Evolutionary conservation across 2,888 invertebrate genomes (phyloP), one percentile per base, ranked within the genome.

Genomic region (Parnassius orleans): DNA sequence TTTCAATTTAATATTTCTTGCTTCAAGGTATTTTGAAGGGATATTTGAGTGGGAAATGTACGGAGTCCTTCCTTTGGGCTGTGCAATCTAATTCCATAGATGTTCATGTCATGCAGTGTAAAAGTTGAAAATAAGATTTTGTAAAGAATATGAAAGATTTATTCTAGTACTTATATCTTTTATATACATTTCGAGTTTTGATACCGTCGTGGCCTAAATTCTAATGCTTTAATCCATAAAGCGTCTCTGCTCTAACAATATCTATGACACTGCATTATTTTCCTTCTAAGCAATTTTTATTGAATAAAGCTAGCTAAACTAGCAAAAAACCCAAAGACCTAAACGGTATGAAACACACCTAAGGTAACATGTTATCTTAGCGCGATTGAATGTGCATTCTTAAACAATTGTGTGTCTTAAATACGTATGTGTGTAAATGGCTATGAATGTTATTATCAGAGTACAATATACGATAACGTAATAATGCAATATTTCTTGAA

Each of bases 141-240:
- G 33, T 53, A 53, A 19, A 57, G 48, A 60, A 56, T 54, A 11
- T 48, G 33, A 33, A 50, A 59, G 60, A 51, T 61, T 61, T 53
- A 55, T 56, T 46, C 9, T 60, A 51, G 54, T 65, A 46, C 65
- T 60, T 55, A 61, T 62, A 42, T 50, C 65, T 60, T 55, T 62
- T 62, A 42, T 59, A 63, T 64, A 41, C 42, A 59, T 66, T 66
- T 33, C 44, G 48, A 55, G 60, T 60, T 64, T 58, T 59, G 56
- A 55, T 65, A 63, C 52, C 65, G 64, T 68, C 61, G 58, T 69
- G 78, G 77, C 76, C 77, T 78, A 78, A 74, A 68, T 68, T 57
- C 61, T 71, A 73, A 74, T 73, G 73, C 67, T 69, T 69, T 5
- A 33, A 33, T 33, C 33, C 7, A 33, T 33, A 33, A 33, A 57